Conservation (phyloP, 1,140 invertebrate genomes). For the Bombus soroeensis region DNA sequence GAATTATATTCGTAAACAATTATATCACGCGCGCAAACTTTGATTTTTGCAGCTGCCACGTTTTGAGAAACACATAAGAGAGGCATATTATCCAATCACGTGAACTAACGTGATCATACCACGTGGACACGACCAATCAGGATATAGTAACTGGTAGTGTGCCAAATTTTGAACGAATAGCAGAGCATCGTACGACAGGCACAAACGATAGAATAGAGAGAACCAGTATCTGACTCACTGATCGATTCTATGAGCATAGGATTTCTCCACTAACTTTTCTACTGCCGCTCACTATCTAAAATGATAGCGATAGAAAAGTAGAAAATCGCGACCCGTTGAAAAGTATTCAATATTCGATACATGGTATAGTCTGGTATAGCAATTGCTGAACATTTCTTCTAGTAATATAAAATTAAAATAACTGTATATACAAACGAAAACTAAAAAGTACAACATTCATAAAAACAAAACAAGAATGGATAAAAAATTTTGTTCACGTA, state of each 20-base stretch:
- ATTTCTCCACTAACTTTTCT: background rate
- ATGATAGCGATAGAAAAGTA: background rate
- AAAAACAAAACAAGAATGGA: no score
- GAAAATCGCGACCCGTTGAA: background rate
- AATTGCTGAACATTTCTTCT: no score
- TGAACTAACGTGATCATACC: slow-evolving; percentile 35
- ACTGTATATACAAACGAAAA: no score
- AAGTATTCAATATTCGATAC: background rate
- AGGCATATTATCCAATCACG: background rate
- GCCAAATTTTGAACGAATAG: slow-evolving; percentile 49
- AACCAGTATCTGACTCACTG: background rate
- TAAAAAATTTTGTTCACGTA: no score
- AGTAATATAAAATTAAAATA: no score
- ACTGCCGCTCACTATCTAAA: background rate
- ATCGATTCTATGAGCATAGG: background rate
- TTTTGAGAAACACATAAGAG: background rate
- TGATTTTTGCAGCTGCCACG: background rate
- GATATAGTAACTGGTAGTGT: background rate
- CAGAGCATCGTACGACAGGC: slow-evolving; percentile 9
- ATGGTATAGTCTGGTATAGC: background rate
- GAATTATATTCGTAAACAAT: background rate
- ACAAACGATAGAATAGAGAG: background rate
- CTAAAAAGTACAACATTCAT: no score
- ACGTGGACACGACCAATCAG: slow-evolving; percentile 40
- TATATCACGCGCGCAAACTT: background rate